Conservation (phyloP, 2,113 vertebrate species). For the Thymallus thymallus region DNA sequence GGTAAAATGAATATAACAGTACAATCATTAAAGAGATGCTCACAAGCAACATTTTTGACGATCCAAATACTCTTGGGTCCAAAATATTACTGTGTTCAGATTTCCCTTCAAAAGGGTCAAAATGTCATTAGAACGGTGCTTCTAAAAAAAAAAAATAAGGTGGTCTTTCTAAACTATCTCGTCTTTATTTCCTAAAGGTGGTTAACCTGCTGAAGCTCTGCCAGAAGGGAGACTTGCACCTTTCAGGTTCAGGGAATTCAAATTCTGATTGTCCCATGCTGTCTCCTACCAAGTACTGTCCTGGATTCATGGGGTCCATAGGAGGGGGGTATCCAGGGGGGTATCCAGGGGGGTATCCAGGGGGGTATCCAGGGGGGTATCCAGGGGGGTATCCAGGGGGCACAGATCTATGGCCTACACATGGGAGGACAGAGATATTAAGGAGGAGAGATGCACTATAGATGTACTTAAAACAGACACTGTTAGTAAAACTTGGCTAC, state of each 20-base stretch:
- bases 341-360: too few relatives aligned
- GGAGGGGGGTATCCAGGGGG: conserved; percentile 84
- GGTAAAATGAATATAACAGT: conserved; percentile 13
- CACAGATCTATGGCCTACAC: conserved; percentile 82
- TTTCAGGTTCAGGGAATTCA: conserved; percentile 83
- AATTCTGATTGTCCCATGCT: conserved; percentile 80
- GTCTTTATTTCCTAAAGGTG: conserved; percentile 85
- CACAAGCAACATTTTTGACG: conserved; percentile 21
- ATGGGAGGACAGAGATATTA: conserved; percentile 25
- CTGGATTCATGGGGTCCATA: conserved; percentile 83
- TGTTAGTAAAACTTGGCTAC: conserved; percentile 43
- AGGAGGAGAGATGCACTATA: conserved; percentile 1
- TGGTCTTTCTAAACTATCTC: conserved; percentile 81
- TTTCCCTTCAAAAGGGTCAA: conserved; percentile 16
- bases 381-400: conserved; percentile 83
- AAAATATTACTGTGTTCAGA: conserved; percentile 59
- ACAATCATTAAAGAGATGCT: conserved; percentile 24
- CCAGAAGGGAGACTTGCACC: conserved; percentile 87
- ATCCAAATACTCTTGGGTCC: neutral
- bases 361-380: too few relatives aligned
- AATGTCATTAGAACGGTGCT: conserved; percentile 1
- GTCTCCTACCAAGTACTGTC: conserved; percentile 85
- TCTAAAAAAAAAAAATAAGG: neutral
- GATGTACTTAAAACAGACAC: conserved; percentile 11
- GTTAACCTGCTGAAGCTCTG: conserved; percentile 92